A percentile compares a stretch with the other conserved stretches of the same genome.
Conservation (phyloP, 2,888 invertebrate genomes). For the Plutella xylostella region DNA sequence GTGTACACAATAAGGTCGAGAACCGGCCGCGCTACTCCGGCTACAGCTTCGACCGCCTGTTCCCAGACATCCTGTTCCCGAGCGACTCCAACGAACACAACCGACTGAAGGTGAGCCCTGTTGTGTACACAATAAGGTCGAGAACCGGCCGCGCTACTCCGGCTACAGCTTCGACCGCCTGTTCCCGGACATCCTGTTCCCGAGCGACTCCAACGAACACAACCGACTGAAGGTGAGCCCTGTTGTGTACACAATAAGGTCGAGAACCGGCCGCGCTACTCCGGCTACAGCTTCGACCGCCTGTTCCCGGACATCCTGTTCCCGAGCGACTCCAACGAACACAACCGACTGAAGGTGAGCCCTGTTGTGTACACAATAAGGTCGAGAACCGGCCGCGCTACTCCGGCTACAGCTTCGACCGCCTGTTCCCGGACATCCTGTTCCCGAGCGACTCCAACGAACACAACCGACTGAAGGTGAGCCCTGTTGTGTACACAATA, state of each 20-base stretch:
- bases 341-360: conserved; percentile 90
- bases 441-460: conserved; percentile 98
- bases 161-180: conserved; percentile 97
- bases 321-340: conserved; percentile 96
- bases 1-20: conserved; percentile 97
- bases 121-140: conserved; percentile 95
- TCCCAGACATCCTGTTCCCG: conserved; percentile 98
- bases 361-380: conserved; percentile 77
- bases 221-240: conserved; percentile 88
- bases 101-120: conserved; percentile 82
- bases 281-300: conserved; percentile 95
- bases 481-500: conserved; percentile 81
- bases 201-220: conserved; percentile 95
- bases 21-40: conserved; percentile 96
- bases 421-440: conserved; percentile 96
- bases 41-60: conserved; percentile 95
- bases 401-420: conserved; percentile 95
- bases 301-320: conserved; percentile 98
- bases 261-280: conserved; percentile 96
- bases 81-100: conserved; percentile 96
- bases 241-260: conserved; percentile 81
- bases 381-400: conserved; percentile 98
- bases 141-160: conserved; percentile 95
- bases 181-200: conserved; percentile 98
- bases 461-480: conserved; percentile 93